Base-by-base conservation (phyloP, 1,140 invertebrate genomes). In the Leptoteleia sp. region DNA sequence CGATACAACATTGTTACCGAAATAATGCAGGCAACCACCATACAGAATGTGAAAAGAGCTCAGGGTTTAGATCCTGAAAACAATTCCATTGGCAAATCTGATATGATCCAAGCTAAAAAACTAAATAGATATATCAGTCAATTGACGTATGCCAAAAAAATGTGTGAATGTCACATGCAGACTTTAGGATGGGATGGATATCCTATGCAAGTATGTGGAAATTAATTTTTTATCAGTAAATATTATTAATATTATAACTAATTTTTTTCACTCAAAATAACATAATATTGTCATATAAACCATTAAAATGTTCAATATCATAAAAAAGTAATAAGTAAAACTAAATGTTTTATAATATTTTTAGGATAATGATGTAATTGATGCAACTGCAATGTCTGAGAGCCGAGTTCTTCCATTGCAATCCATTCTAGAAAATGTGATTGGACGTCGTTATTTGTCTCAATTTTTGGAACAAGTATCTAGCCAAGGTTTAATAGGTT, bases 1-100 rank as follows among this genome's bases (percentile, higher is more conserved):
- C 95, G 94, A 61, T 95, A 94, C 76, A 95, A 95, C 81, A 96
- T 97, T 71, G 94, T 97, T 0, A 96, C 94, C 16, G 96, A 97
- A 91, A 94, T 97, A 72, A 96, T 97, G 94, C 96, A 98, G 90
- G 95, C 96, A 0, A 97, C 96, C 29, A 96, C 95, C 1, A 92
- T 97, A 57, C 95, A 96, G 88, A 97, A 96, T 85, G 90, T 97
- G 42, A 96, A 96, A 89, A 91, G 95, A 80, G 92, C 94, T 6
- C 94, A 96, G 90, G 94, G 94, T 27, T 91, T 95, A 11, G 94
- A 95, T 89, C 88, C 92, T 61, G 94, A 94, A 57, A 92, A 91
- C 89, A 92, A 77, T 90, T 91, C 83, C 0, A 78, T 89, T 43
- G 82, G 85, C 31, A 89, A 96, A 88, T 92, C 95, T 81, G 94